Conservation (phyloP, 2,113 vertebrate genomes). For the Promerops cafer region DNA sequence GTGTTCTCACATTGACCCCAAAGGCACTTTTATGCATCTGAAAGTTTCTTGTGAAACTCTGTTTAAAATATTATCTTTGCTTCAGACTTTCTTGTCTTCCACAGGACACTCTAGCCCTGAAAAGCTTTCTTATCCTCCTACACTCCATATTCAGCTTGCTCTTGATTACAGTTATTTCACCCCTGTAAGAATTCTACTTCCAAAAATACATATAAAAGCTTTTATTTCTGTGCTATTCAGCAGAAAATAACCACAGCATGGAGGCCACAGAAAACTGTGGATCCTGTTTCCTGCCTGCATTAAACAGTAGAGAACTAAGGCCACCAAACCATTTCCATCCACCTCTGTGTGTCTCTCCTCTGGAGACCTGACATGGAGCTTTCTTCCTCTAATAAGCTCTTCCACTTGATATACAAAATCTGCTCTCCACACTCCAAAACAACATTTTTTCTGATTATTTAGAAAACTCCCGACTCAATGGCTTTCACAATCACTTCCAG, state of each 20-base stretch:
- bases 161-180: constrained; percentile 51
- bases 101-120: constrained; percentile 1
- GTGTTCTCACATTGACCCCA: background rate
- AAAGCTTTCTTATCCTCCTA: constrained; percentile 26
- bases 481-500: background rate
- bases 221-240: constrained; percentile 55
- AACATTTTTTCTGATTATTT: background rate
- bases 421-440: background rate
- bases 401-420: background rate
- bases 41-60: background rate
- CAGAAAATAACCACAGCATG: constrained; percentile 62
- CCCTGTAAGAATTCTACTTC: constrained; percentile 34
- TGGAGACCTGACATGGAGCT: background rate
- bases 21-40: background rate
- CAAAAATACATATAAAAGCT: constrained; percentile 50
- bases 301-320: background rate
- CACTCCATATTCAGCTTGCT: constrained; percentile 35
- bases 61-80: constrained; percentile 6
- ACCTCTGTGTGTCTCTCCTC: background rate
- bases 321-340: background rate
- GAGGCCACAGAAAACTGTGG: constrained; percentile 27
- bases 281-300: constrained; percentile 17
- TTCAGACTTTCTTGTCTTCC: constrained; percentile 25
- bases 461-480: background rate
- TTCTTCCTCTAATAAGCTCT: background rate